phyloP scores from a whole-genome alignment of 2,113 vertebrate genomes.

The Reinhardtius hippoglossoides region DNA sequence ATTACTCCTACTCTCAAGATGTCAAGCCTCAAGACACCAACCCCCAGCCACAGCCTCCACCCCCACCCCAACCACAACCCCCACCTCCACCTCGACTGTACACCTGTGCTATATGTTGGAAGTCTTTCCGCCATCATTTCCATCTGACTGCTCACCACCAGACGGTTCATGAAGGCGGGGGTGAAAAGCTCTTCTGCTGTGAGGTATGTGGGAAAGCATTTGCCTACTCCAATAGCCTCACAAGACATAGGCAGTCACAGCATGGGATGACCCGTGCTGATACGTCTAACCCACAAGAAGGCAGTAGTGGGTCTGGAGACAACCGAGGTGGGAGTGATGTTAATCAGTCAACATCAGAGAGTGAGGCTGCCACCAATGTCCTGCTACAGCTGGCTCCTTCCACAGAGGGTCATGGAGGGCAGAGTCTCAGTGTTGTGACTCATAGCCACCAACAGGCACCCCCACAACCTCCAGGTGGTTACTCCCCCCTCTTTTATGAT shows the following conservation, averaged over 20 bases:
- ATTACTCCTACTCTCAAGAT: conserved; percentile 83
- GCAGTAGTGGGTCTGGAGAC: conserved; percentile 69
- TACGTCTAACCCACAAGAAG: conserved; percentile 77
- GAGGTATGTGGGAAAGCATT: conserved; percentile 94
- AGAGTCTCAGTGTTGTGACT: conserved; percentile 76
- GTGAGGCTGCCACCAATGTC: conserved; percentile 84
- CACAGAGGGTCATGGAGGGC: conserved; percentile 76
- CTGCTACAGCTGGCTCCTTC: conserved; percentile 84
- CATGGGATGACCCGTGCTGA: conserved; percentile 82
- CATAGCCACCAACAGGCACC: conserved; percentile 80
- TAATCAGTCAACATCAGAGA: conserved; percentile 81
- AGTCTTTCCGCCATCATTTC: conserved; percentile 94
- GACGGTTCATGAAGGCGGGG: conserved; percentile 86
- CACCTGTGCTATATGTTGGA: conserved; percentile 89
- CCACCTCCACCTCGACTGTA: conserved; percentile 82
- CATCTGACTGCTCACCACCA: conserved; percentile 93
- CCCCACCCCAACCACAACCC: conserved; percentile 70
- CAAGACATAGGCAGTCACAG: conserved; percentile 91
- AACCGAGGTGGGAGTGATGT: conserved; percentile 69
- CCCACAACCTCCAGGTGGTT: conserved; percentile 80
- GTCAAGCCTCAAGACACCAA: conserved; percentile 82
- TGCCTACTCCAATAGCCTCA: conserved; percentile 93
- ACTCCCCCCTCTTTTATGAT: conserved; percentile 85
- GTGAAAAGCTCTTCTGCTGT: conserved; percentile 91
- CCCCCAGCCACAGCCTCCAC: conserved; percentile 77